Evolutionary conservation across 2,888 invertebrate genomes (phyloP).

Genomic region (Oconnorella tubifera): DNA sequence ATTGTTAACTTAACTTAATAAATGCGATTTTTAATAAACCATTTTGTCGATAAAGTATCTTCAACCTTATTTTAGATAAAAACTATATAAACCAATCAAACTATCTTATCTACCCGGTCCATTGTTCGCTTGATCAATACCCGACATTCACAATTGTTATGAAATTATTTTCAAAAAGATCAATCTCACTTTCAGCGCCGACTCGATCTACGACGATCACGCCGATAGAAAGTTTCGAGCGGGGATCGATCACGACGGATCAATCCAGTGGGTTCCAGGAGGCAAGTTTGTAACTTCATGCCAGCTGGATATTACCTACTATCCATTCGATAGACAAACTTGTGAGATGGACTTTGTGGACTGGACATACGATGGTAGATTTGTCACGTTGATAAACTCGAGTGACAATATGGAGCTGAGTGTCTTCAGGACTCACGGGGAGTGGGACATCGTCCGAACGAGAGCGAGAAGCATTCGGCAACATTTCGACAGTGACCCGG

Average conservation of each 20-base stretch:
- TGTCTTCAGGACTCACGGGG: constrained; percentile 40
- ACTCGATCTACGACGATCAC: constrained; percentile 38
- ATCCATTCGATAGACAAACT: constrained; percentile 38
- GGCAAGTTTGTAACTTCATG: constrained; percentile 40
- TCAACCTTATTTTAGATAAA: neutral
- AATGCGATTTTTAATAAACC: too few relatives aligned
- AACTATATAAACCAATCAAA: neutral
- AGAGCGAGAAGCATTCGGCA: constrained; percentile 31
- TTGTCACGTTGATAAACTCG: constrained; percentile 34
- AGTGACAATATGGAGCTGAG: constrained; percentile 24
- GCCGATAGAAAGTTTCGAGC: constrained; percentile 39
- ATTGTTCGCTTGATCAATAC: too few relatives aligned
- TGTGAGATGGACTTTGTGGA: constrained; percentile 40
- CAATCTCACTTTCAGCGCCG: constrained; percentile 30
- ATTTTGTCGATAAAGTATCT: too few relatives aligned
- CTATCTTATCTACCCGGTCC: neutral
- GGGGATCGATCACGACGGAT: constrained; percentile 36
- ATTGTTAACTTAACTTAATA: too few relatives aligned
- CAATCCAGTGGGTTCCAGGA: constrained; percentile 41
- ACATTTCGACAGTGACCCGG: constrained; percentile 35
- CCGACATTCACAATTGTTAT: too few relatives aligned
- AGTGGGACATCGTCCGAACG: constrained; percentile 40
- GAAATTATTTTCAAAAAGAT: too few relatives aligned
- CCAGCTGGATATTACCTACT: constrained; percentile 40
- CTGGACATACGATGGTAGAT: constrained; percentile 40